A percentile compares a stretch with the other conserved stretches of the same genome.
Conservation (phyloP, 2,113 vertebrate genomes). For the Malurus elegans region DNA sequence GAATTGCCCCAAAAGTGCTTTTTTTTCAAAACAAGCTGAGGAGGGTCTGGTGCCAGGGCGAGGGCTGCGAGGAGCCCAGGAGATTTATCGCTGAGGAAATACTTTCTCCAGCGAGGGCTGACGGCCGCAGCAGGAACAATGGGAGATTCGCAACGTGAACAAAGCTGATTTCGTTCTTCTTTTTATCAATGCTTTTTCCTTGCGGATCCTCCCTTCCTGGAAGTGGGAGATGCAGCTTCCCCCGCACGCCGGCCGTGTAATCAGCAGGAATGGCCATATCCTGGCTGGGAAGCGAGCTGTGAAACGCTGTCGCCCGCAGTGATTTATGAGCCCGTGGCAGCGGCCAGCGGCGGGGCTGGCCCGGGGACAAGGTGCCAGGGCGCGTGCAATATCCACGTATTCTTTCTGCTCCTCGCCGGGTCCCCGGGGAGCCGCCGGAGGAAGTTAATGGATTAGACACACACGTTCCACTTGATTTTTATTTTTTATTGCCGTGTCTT, state of each 20-base stretch:
- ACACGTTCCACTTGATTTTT: constrained; percentile 36
- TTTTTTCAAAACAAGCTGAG: constrained; percentile 69
- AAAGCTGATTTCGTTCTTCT: constrained; percentile 67
- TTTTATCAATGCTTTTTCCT: constrained; percentile 79
- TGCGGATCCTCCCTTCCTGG: constrained; percentile 87
- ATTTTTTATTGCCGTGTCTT: constrained; percentile 47
- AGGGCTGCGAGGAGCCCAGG: constrained; percentile 60
- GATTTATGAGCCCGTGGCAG: constrained; percentile 72
- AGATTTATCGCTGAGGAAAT: constrained; percentile 88
- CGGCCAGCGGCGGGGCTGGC: constrained; percentile 45
- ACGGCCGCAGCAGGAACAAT: constrained; percentile 80
- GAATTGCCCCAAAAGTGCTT: not conserved
- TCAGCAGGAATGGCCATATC: constrained; percentile 78
- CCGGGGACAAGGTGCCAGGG: constrained; percentile 60
- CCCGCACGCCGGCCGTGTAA: constrained; percentile 66
- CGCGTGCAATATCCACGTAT: constrained; percentile 75
- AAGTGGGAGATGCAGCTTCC: constrained; percentile 71
- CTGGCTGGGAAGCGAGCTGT: constrained; percentile 76
- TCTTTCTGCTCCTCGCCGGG: constrained; percentile 64
- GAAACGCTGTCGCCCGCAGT: constrained; percentile 74
- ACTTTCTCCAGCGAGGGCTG: constrained; percentile 61
- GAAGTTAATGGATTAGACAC: constrained; percentile 59
- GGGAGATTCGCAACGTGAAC: constrained; percentile 76
- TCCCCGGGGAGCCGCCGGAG: constrained; percentile 38
- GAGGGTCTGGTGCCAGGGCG: constrained; percentile 58